Evolutionary conservation across 2,888 invertebrate species (phyloP), one percentile per base, ranked within the genome.

Genomic region (Rhodophaea formosa): DNA sequence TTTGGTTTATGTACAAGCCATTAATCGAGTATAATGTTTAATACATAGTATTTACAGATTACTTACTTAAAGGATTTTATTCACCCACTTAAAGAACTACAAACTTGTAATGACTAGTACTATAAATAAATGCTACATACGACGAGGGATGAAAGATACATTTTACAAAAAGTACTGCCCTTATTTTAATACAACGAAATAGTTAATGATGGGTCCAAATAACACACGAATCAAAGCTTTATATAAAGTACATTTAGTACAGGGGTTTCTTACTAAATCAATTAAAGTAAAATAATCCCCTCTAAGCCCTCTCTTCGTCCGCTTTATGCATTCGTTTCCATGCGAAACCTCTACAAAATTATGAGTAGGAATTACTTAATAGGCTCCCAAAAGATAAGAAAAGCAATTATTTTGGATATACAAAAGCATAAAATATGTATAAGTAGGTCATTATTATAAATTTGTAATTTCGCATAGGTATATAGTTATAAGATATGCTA

Each of bases 281-380:
- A 56, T 29, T 16, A 44, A 56, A 43, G 49, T 56, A 53, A 59
- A 61, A 60, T 57, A 65, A 69, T 56, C 60, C 53, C 59, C 59
- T 58, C 67, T 68, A 69, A 65, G 49, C 65, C 67, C 60, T 65
- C 62, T 64, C 66, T 62, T 66, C 60, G 55, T 62, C 64, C 59
- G 68, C 70, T 58, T 66, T 69, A 72, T 65, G 68, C 79, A 69
- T 88, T 90, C 89, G 89, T 88, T 90, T 82, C 71, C 80, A 75
- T 86, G 86, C 89, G 89, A 90, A 90, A 90, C 89, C 89, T 87
- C 79, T 85, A 80, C 71, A 76, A 84, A 88, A 83, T 77, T 86
- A 84, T 83, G 67, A 79, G 78, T 83, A 82, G 79, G 79, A 78
- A 79, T 80, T 80, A 84, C 77, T 77, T 74, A 75, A 75, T 79